A percentile compares a stretch with the other conserved stretches of the same genome.
Evolutionary conservation across 1,140 invertebrate species (phyloP).

Genomic region (Magallana angulata): DNA sequence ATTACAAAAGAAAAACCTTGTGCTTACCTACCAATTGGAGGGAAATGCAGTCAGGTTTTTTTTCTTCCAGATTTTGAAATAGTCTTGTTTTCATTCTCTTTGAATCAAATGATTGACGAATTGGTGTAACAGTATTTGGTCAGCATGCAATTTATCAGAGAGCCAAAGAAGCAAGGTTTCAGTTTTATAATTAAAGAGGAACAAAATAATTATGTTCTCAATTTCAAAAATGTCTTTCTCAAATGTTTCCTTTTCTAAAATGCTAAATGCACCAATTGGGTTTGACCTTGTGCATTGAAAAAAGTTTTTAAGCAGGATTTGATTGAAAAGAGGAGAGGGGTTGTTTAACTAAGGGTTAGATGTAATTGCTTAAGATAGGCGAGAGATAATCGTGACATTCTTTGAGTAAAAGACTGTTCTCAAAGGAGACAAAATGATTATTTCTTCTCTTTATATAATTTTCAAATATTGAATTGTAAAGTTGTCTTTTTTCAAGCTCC

Average conservation of each 20-base stretch:
- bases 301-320: neutral
- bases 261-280: neutral
- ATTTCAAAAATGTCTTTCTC: neutral
- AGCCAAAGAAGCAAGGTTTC: neutral
- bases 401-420: neutral
- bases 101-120: neutral
- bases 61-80: neutral
- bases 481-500: neutral
- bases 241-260: constrained; percentile 6
- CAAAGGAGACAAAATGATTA: neutral
- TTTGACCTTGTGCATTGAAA: neutral
- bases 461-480: neutral
- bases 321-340: neutral
- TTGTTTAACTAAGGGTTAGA: neutral
- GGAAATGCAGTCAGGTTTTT: neutral
- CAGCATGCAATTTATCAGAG: neutral
- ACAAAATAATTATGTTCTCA: constrained; percentile 31
- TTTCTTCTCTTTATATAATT: neutral
- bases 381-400: constrained; percentile 2
- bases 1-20: neutral
- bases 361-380: neutral
- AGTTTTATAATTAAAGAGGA: constrained; percentile 12
- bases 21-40: constrained; percentile 13
- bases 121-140: neutral
- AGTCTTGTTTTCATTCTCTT: neutral